A percentile compares a stretch with the other conserved stretches of the same genome.
Conservation (phyloP, 2,888 invertebrate species). For the Lasioglossum figueresi region DNA sequence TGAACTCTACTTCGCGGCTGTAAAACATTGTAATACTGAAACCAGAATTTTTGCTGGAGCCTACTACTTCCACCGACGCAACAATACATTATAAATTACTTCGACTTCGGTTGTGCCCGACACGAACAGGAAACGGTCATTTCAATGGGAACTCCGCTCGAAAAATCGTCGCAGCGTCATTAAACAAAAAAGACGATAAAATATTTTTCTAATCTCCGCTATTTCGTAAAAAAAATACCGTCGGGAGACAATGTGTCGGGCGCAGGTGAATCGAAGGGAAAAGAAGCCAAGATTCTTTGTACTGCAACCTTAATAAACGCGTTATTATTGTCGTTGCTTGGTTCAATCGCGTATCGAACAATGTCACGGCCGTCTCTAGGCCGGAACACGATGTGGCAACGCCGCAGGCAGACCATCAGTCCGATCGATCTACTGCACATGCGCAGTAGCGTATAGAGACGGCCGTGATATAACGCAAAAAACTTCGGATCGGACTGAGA, state of each 20-base stretch:
- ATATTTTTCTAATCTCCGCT: conserved; percentile 50
- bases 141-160: conserved; percentile 17
- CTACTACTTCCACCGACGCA: not conserved
- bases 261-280: conserved; percentile 30
- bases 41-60: not conserved
- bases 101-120: conserved; percentile 28
- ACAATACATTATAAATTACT: not conserved
- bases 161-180: not conserved
- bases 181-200: conserved; percentile 10
- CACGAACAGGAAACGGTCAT: not conserved
- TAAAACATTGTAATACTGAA: conserved; percentile 1
- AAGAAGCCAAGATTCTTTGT: conserved; percentile 3
- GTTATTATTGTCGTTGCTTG: conserved; percentile 55
- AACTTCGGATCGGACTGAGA: no score
- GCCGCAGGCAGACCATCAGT: no score
- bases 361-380: conserved; percentile 14
- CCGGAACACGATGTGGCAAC: no score
- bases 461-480: no score
- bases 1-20: not conserved
- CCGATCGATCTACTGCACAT: no score
- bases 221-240: not conserved
- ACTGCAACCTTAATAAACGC: conserved; percentile 2
- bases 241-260: not conserved
- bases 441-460: no score
- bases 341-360: conserved; percentile 13